Percentiles rank a stretch among this genome's conserved stretches.
Evolutionary conservation across 2,797 vertebrate species (phyloP).

Genomic region (Calcarius lapponicus): DNA sequence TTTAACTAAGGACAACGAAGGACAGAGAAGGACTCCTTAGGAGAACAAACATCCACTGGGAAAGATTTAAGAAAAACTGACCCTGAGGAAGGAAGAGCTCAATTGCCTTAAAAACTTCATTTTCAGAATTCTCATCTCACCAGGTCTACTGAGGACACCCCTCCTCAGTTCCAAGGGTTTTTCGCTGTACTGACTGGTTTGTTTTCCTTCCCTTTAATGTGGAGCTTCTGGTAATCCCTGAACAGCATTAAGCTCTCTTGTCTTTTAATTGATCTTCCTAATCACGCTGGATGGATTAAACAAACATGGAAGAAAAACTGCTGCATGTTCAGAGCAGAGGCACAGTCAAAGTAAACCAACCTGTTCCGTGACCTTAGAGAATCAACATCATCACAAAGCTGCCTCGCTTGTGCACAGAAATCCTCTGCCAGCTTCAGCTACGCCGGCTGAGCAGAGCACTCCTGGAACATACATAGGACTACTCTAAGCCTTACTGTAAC

Average conservation of each 20-base stretch:
- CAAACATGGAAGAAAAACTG: slow-evolving; percentile 12
- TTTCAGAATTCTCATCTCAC: not conserved
- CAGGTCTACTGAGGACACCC: not conserved
- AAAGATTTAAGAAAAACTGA: not conserved
- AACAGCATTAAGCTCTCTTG: not conserved
- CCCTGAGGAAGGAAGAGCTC: not conserved
- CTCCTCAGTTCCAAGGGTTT: not conserved
- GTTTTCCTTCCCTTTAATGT: not conserved
- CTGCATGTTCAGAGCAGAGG: not conserved
- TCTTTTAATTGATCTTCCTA: not conserved
- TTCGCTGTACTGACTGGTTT: not conserved
- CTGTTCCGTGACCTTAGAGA: not conserved
- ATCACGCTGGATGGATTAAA: not conserved
- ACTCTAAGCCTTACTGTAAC: not conserved
- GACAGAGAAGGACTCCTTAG: not conserved
- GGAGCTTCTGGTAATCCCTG: not conserved
- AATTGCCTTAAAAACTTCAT: not conserved
- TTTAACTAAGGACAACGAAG: slow-evolving; percentile 17
- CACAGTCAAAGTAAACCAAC: not conserved
- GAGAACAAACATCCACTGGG: not conserved
- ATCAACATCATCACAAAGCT: slow-evolving; percentile 25
- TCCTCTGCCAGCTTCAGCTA: slow-evolving; percentile 22
- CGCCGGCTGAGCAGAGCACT: not conserved
- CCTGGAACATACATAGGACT: not conserved
- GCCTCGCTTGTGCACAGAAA: not conserved